phyloP scores from a whole-genome alignment of 2,888 invertebrate genomes.

The Dynastes grantii region DNA sequence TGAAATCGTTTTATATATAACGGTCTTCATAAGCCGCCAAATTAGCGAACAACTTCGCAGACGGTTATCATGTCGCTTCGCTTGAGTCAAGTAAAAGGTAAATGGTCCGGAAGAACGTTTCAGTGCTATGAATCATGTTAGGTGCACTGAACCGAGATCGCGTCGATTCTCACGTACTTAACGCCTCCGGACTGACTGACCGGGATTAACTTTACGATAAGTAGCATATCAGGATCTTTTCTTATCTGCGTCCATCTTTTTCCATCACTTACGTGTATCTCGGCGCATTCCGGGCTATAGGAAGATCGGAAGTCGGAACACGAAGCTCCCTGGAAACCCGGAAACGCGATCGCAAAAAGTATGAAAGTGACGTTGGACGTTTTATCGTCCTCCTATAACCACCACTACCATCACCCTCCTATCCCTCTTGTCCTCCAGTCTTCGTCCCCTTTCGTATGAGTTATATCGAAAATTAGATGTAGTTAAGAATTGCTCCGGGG shows the following conservation, averaged over 20 bases:
- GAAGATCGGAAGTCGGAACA: background rate
- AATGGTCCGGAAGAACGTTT: conserved; percentile 11
- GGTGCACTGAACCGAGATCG: background rate
- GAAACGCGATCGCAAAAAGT: conserved; percentile 27
- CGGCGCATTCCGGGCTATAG: background rate
- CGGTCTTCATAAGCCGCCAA: background rate
- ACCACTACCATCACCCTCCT: background rate
- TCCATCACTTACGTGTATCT: background rate
- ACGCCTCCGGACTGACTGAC: conserved; percentile 26
- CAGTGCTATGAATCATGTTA: conserved; percentile 1
- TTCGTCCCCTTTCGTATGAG: conserved; percentile 35
- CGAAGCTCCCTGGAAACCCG: background rate
- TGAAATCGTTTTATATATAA: too few relatives aligned
- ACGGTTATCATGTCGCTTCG: conserved; percentile 4
- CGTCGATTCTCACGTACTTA: conserved; percentile 14
- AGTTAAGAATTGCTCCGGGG: conserved; percentile 59
- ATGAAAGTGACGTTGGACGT: conserved; percentile 45
- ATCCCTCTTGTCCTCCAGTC: background rate
- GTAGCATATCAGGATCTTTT: conserved; percentile 17
- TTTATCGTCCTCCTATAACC: background rate
- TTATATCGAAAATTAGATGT: conserved; percentile 55
- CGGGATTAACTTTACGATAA: conserved; percentile 35
- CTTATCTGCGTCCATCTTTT: conserved; percentile 15
- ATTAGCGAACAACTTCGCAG: conserved; percentile 6
- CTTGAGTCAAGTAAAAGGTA: background rate